A percentile compares a stretch with the other conserved stretches of the same genome.
These are phyloP conservation scores for Eucera pruinosa DNA, from an alignment of 2,888 invertebrate genomes.

Conservation along the genomic window DNA sequence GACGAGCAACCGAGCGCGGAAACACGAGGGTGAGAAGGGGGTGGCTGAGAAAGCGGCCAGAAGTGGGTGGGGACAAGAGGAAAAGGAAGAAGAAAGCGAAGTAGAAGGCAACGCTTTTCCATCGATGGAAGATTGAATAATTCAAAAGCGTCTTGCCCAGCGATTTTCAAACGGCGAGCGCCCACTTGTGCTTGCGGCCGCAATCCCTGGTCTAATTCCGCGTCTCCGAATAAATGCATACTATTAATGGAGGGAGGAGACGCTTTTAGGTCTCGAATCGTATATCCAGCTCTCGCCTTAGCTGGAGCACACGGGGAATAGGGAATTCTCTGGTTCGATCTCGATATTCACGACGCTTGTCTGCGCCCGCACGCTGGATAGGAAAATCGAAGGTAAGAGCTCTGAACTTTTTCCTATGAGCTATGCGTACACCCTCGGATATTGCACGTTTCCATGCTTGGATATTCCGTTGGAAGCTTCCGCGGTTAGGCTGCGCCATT, in stretches of 20 bases:
- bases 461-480: slow-evolving; percentile 30
- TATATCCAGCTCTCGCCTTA: slow-evolving; percentile 62
- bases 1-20: slow-evolving; percentile 38
- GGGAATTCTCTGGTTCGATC: slow-evolving; percentile 52
- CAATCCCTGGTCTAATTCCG: slow-evolving; percentile 78
- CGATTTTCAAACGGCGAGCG: slow-evolving; percentile 76
- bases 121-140: slow-evolving; percentile 79
- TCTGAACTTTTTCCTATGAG: slow-evolving; percentile 23
- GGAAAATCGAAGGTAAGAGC: slow-evolving; percentile 56
- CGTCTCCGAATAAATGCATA: slow-evolving; percentile 79
- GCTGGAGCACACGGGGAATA: slow-evolving; percentile 35
- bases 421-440: slow-evolving; percentile 42
- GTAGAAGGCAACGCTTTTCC: slow-evolving; percentile 72
- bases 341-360: slow-evolving; percentile 64
- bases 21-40: neutral
- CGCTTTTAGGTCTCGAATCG: slow-evolving; percentile 72
- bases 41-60: slow-evolving; percentile 1
- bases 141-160: slow-evolving; percentile 78
- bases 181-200: slow-evolving; percentile 70
- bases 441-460: slow-evolving; percentile 30
- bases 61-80: neutral
- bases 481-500: slow-evolving; percentile 21
- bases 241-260: slow-evolving; percentile 72
- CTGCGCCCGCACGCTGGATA: slow-evolving; percentile 20
- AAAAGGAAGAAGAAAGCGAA: slow-evolving; percentile 35